These are phyloP conservation scores for Hirtodrosophila trivittata DNA, from an alignment of 2,888 invertebrate species.

Conservation along the genomic window DNA sequence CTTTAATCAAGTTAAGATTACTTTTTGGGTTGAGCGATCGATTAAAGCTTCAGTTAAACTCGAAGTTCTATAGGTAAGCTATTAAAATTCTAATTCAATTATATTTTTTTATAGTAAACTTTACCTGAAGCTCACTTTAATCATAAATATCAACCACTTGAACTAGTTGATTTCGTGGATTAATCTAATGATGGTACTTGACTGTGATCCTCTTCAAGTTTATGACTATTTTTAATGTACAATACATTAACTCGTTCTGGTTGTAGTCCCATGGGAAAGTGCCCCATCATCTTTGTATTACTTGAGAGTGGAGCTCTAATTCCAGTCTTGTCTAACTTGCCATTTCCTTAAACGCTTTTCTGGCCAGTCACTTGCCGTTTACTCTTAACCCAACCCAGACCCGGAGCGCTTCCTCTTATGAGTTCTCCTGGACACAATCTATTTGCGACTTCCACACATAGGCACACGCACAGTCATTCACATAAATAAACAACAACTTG, in stretches of 20 bases:
- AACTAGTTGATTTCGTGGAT: too few species aligned
- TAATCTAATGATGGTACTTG: too few species aligned
- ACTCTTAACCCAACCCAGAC: slow-evolving; percentile 26
- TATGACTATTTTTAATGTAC: too few species aligned
- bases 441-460: slow-evolving; percentile 56
- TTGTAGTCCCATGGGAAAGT: slow-evolving; percentile 1
- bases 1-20: too few species aligned
- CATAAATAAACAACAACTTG: slow-evolving; percentile 72
- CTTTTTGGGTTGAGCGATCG: too few species aligned
- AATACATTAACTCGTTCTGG: background rate
- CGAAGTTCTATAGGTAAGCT: too few species aligned
- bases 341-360: slow-evolving; percentile 48
- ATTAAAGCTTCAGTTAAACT: too few species aligned
- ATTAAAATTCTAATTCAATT: too few species aligned
- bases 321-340: slow-evolving; percentile 31
- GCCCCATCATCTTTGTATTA: slow-evolving; percentile 20
- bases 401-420: slow-evolving; percentile 43
- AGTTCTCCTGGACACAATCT: slow-evolving; percentile 53
- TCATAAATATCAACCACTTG: too few species aligned
- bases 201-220: too few species aligned
- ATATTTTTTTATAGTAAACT: too few species aligned
- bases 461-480: slow-evolving; percentile 53
- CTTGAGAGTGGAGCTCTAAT: slow-evolving; percentile 2
- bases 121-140: too few species aligned
- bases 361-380: slow-evolving; percentile 28